Percentiles rank a stretch among this genome's conserved stretches.
Conservation (phyloP, 2,888 invertebrate genomes). For the Dexiosoma caninum region DNA sequence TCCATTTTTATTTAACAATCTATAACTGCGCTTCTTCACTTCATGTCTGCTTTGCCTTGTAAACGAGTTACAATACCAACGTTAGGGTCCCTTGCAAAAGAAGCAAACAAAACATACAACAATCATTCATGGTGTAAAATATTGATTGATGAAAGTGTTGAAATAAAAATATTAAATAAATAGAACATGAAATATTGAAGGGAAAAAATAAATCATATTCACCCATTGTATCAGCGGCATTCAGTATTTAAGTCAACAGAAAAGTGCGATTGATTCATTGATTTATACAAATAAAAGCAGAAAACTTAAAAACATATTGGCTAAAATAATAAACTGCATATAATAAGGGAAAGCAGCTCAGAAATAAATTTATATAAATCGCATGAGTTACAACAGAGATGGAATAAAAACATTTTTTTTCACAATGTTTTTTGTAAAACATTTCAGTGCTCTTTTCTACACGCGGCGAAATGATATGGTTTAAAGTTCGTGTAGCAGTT, state of each 20-base stretch:
- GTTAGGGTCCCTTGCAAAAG: not conserved
- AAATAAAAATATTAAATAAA: slow-evolving; percentile 37
- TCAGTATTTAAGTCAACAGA: slow-evolving; percentile 31
- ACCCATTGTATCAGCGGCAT: slow-evolving; percentile 14
- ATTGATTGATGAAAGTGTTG: slow-evolving; percentile 57
- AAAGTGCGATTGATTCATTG: slow-evolving; percentile 52
- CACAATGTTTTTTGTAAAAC: too few species aligned
- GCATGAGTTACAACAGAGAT: not conserved
- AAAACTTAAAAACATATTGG: slow-evolving; percentile 44
- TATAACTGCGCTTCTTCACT: too few species aligned
- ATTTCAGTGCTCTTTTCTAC: too few species aligned
- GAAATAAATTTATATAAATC: not conserved
- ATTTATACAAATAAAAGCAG: slow-evolving; percentile 43
- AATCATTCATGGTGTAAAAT: slow-evolving; percentile 42
- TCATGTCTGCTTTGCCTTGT: too few species aligned
- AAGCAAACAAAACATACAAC: not conserved
- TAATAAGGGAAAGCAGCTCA: slow-evolving; percentile 36
- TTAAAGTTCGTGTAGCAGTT: too few species aligned
- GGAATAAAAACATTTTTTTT: too few species aligned
- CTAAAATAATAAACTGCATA: slow-evolving; percentile 55
- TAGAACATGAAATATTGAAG: slow-evolving; percentile 25
- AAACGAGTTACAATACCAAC: not conserved
- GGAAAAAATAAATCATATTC: slow-evolving; percentile 1
- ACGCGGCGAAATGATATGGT: too few species aligned
- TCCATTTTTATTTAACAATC: too few species aligned